Conservation (phyloP, 2,888 invertebrate genomes). For the Sisyra terminalis region DNA sequence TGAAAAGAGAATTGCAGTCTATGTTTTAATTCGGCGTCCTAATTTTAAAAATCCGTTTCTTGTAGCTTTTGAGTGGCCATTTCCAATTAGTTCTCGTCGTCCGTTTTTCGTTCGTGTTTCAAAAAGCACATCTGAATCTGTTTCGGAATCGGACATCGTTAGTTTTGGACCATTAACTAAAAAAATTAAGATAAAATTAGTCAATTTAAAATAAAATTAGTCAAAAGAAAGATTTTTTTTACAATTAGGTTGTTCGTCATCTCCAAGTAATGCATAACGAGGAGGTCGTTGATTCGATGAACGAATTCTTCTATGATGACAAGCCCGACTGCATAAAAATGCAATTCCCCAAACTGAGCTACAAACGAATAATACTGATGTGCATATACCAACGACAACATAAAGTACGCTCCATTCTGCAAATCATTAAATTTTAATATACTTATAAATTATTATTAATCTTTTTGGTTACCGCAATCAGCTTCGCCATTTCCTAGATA, state of each 20-base stretch:
- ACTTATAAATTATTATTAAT: background rate
- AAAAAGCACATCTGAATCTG: conserved; percentile 73
- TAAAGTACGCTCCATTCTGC: conserved; percentile 75
- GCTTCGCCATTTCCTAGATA: conserved; percentile 50
- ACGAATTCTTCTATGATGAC: conserved; percentile 27
- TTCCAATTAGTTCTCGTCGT: conserved; percentile 33
- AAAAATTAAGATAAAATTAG: conserved; percentile 17
- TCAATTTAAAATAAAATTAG: background rate
- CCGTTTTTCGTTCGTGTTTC: conserved; percentile 48
- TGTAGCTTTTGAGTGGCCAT: conserved; percentile 33
- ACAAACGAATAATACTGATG: conserved; percentile 35
- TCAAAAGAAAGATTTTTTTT: conserved; percentile 17
- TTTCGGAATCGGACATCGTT: conserved; percentile 58
- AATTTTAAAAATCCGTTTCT: conserved; percentile 36
- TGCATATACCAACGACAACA: conserved; percentile 61
- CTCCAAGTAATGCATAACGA: conserved; percentile 55
- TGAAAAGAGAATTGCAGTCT: conserved; percentile 14
- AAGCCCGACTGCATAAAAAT: conserved; percentile 40
- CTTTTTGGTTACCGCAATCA: conserved; percentile 65
- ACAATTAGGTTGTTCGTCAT: conserved; percentile 49
- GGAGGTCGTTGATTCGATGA: conserved; percentile 37
- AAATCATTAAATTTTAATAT: background rate
- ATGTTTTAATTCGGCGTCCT: conserved; percentile 35
- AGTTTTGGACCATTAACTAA: conserved; percentile 43
- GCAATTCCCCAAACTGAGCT: conserved; percentile 45